phyloP scores from a whole-genome alignment of 2,797 vertebrate species.

The Sebastes alutus region DNA sequence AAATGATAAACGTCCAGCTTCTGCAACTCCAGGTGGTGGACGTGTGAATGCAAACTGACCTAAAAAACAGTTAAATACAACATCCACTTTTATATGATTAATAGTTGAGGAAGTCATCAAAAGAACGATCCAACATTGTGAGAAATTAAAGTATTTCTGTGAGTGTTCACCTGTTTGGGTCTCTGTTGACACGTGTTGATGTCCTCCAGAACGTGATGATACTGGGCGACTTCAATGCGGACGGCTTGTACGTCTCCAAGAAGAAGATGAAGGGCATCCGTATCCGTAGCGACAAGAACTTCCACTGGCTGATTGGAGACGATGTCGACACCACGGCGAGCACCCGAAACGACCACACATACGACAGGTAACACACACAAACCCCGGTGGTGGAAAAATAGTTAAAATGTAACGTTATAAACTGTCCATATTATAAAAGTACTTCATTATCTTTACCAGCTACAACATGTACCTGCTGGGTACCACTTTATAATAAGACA shows the following conservation, averaged over 20 bases:
- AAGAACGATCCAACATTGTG: neutral
- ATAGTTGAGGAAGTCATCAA: neutral
- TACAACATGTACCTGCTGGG: no score
- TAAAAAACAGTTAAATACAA: neutral
- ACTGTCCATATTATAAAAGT: no score
- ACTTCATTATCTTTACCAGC: no score
- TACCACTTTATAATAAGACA: no score
- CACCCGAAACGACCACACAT: constrained; percentile 74
- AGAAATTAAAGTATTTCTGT: neutral
- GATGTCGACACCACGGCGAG: constrained; percentile 83
- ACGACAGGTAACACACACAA: constrained; percentile 60
- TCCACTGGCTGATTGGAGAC: constrained; percentile 85
- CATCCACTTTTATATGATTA: no score
- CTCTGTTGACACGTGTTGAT: neutral
- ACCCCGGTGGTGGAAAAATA: no score
- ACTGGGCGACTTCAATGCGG: constrained; percentile 85
- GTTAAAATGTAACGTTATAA: no score
- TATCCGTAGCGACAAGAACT: constrained; percentile 77
- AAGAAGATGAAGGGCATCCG: constrained; percentile 74
- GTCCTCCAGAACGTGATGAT: constrained; percentile 82
- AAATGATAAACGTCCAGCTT: neutral
- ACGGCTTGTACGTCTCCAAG: constrained; percentile 78
- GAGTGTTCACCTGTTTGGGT: neutral
- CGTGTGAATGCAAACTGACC: neutral
- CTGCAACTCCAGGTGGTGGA: neutral